Conservation (phyloP, 1,140 invertebrate genomes). For the Pseudomyrmex dendroicus region DNA sequence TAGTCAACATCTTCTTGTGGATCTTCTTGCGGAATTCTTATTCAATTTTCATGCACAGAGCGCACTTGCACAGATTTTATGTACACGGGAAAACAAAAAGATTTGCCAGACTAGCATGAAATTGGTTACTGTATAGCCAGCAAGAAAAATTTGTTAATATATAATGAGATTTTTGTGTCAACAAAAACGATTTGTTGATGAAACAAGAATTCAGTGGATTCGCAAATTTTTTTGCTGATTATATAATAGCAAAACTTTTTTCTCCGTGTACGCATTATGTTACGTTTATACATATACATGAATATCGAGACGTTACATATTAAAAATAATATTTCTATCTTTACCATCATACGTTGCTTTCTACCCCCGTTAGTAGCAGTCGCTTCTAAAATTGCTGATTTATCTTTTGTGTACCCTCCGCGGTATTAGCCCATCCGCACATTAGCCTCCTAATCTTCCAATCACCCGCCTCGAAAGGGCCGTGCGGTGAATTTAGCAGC, state of each 20-base stretch:
- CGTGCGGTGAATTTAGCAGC: constrained; percentile 39
- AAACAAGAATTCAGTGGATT: no score
- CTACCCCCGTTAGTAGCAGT: neutral
- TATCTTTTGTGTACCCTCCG: constrained; percentile 33
- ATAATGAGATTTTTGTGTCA: no score
- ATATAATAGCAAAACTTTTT: no score
- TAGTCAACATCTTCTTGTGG: neutral
- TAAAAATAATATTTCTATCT: neutral
- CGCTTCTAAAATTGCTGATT: constrained; percentile 37
- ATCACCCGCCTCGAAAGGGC: constrained; percentile 36
- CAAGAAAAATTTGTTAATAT: no score
- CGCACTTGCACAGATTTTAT: neutral
- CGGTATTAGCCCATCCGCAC: constrained; percentile 18
- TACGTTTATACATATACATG: no score
- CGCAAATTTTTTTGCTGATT: no score
- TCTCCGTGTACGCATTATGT: no score
- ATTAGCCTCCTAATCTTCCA: constrained; percentile 54
- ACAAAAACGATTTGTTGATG: no score
- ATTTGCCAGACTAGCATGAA: no score
- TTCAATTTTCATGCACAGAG: neutral
- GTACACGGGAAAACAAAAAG: neutral
- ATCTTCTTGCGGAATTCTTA: neutral
- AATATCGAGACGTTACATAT: neutral
- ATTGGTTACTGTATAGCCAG: no score
- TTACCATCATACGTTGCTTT: neutral